Evolutionary conservation across 2,113 vertebrate species (phyloP).

Genomic region (Protobothrops flavoviridis): DNA sequence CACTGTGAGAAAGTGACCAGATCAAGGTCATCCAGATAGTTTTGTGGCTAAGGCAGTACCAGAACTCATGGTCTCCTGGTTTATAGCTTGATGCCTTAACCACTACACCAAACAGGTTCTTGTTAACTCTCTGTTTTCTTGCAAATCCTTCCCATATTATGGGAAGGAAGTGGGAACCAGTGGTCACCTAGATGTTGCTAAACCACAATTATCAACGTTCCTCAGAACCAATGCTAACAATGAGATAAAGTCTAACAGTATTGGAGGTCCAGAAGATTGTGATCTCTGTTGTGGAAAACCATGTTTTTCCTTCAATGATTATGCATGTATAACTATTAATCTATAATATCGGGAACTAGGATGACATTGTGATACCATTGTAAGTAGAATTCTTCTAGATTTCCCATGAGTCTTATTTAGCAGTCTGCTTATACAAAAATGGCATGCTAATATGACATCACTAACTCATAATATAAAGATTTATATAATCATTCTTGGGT

Average conservation of each 20-base stretch:
- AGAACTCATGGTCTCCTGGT: background rate
- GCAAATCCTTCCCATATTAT: background rate
- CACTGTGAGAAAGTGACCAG: too few species aligned
- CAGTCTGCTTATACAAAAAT: background rate
- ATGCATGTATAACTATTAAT: background rate
- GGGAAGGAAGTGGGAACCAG: background rate
- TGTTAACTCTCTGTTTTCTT: background rate
- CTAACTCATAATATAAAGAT: background rate
- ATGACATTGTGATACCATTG: background rate
- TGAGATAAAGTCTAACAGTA: background rate
- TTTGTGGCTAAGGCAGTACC: background rate
- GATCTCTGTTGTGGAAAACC: background rate
- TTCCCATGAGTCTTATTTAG: background rate
- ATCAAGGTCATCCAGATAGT: background rate
- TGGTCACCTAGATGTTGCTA: background rate
- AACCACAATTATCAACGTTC: background rate
- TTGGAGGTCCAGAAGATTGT: background rate
- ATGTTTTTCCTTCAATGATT: background rate
- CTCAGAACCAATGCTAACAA: background rate
- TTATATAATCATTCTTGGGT: background rate
- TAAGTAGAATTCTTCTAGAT: background rate
- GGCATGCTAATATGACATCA: background rate
- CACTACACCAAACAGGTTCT: background rate
- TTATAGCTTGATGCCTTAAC: background rate
- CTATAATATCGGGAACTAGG: background rate